These are phyloP conservation scores for Apodemia mormo DNA, from an alignment of 2,888 invertebrate species.

Conservation along the genomic window DNA sequence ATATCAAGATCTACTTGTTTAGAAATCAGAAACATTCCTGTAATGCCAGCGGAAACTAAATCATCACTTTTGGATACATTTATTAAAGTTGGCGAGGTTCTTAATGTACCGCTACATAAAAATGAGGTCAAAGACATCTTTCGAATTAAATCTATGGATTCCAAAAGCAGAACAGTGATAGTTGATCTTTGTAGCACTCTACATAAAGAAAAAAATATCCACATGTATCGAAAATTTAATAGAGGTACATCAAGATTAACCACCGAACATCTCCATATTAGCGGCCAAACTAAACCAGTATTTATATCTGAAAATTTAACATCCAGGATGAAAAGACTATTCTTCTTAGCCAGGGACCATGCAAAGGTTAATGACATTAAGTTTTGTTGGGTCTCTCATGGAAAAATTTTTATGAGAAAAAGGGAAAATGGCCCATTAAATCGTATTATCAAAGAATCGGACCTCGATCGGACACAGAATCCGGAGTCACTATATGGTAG, in stretches of 20 bases:
- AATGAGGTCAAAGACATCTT: constrained; percentile 24
- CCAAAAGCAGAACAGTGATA: constrained; percentile 23
- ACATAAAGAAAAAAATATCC: constrained; percentile 20
- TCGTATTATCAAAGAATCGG: not conserved
- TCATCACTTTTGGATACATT: constrained; percentile 18
- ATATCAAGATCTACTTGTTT: constrained; percentile 24
- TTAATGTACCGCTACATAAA: constrained; percentile 19
- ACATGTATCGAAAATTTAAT: too few relatives aligned
- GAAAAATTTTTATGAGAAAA: constrained; percentile 10
- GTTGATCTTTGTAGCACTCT: constrained; percentile 27
- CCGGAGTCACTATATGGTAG: not conserved
- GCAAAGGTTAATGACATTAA: too few relatives aligned
- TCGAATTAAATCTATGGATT: constrained; percentile 21
- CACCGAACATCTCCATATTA: not conserved
- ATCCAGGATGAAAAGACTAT: too few relatives aligned
- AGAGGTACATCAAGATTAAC: constrained; percentile 1
- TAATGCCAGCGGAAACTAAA: constrained; percentile 19
- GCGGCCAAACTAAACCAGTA: not conserved
- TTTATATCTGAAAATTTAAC: too few relatives aligned
- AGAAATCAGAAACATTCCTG: constrained; percentile 29
- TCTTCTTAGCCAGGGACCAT: too few relatives aligned
- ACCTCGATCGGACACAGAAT: too few relatives aligned
- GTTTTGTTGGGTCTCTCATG: not conserved
- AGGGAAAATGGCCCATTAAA: not conserved
- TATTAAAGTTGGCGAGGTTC: not conserved